These are phyloP conservation scores for Phymorhynchus buccinoides DNA, from an alignment of 1,140 invertebrate genomes.

Conservation along the genomic window DNA sequence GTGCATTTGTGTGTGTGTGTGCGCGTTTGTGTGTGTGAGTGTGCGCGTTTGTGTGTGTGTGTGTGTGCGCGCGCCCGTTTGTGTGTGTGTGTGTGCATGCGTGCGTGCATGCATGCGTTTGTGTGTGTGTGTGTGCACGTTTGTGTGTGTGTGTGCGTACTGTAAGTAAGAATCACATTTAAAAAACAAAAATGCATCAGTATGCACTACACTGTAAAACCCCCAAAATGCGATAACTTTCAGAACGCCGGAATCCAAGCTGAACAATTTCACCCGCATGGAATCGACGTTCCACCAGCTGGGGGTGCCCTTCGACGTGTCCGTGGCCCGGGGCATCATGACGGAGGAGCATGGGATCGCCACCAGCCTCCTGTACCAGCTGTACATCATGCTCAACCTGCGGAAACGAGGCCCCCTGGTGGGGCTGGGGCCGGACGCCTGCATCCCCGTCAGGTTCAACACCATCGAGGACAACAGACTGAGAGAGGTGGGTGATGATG, in stretches of 20 bases:
- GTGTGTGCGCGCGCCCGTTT: too few relatives aligned
- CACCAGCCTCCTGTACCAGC: slow-evolving; percentile 72
- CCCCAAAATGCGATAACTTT: too few relatives aligned
- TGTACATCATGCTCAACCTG: slow-evolving; percentile 72
- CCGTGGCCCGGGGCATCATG: slow-evolving; percentile 72
- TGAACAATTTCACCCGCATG: slow-evolving; percentile 73
- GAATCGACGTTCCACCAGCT: slow-evolving; percentile 70
- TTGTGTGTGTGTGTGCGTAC: too few relatives aligned
- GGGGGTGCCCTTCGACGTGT: slow-evolving; percentile 72
- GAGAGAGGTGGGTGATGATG: background rate
- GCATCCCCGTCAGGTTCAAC: background rate
- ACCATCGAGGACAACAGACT: background rate
- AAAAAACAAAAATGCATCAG: too few relatives aligned
- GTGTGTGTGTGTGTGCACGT: too few relatives aligned
- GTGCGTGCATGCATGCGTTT: too few relatives aligned
- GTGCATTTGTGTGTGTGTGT: too few relatives aligned
- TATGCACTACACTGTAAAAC: too few relatives aligned
- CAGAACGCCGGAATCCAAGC: slow-evolving; percentile 71
- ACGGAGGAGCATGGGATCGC: slow-evolving; percentile 70
- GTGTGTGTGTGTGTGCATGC: too few relatives aligned
- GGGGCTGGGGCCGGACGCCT: slow-evolving; percentile 34
- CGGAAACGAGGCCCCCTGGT: slow-evolving; percentile 72
- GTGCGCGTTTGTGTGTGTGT: too few relatives aligned
- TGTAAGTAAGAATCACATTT: too few relatives aligned
- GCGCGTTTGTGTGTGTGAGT: too few relatives aligned